phyloP scores from a whole-genome alignment of 2,113 vertebrate genomes.

The Actenoides hombroni region DNA sequence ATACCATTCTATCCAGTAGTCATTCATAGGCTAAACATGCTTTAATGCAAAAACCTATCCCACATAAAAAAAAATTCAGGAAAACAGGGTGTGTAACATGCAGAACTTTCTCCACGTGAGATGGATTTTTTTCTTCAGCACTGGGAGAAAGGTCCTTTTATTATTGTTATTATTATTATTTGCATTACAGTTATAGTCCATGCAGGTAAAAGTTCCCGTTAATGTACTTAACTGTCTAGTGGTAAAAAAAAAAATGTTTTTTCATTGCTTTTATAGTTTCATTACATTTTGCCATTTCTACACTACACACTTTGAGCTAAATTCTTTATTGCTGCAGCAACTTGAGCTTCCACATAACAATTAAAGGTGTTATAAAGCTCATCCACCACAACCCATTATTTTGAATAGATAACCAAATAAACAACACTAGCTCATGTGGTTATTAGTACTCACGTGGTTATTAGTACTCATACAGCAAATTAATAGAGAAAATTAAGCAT shows the following conservation, averaged over 20 bases:
- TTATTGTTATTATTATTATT: background rate
- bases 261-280: background rate
- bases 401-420: slow-evolving; percentile 25
- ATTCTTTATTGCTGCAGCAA: slow-evolving; percentile 29
- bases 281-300: background rate
- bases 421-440: background rate
- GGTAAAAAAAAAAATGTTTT: background rate
- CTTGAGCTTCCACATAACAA: background rate
- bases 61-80: background rate
- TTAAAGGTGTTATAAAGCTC: slow-evolving; percentile 40
- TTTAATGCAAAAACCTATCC: background rate
- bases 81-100: background rate
- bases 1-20: background rate
- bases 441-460: slow-evolving; percentile 1
- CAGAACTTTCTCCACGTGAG: background rate
- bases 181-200: background rate
- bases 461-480: slow-evolving; percentile 1
- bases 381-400: background rate
- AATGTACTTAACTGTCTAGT: background rate
- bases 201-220: background rate
- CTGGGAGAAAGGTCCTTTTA: background rate
- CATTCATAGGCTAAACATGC: background rate
- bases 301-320: background rate
- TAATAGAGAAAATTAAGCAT: slow-evolving; percentile 40
- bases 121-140: background rate